phyloP scores from a whole-genome alignment of 2,888 invertebrate genomes.

The Molanna angustata region DNA sequence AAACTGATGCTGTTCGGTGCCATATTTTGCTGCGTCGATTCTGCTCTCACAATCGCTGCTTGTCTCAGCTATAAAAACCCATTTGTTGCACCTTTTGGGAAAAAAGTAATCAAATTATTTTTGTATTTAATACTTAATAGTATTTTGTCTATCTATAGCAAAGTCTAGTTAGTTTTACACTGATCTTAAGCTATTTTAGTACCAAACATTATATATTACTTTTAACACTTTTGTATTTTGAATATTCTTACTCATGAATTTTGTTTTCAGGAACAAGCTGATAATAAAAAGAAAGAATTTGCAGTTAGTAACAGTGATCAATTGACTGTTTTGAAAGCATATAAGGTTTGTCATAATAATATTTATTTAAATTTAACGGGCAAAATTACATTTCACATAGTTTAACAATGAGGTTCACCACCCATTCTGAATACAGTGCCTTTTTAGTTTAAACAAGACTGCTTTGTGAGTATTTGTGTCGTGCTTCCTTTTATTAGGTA shows the following conservation, averaged over 20 bases:
- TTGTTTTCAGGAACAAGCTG: constrained; percentile 56
- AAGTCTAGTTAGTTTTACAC: too few species aligned
- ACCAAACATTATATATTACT: too few species aligned
- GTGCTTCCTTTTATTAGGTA: too few species aligned
- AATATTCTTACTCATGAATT: neutral
- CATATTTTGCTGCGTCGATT: constrained; percentile 89
- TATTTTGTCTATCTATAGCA: too few species aligned
- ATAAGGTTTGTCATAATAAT: too few species aligned
- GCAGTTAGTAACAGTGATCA: constrained; percentile 84
- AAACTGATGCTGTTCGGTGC: constrained; percentile 90
- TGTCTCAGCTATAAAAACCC: constrained; percentile 78
- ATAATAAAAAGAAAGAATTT: constrained; percentile 71
- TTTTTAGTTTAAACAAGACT: too few species aligned
- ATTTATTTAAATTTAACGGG: constrained; percentile 43
- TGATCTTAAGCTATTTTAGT: too few species aligned
- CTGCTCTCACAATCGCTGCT: constrained; percentile 87
- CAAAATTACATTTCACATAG: too few species aligned
- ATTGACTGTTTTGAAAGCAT: constrained; percentile 79
- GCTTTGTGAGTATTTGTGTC: too few species aligned
- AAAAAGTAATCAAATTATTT: constrained; percentile 54
- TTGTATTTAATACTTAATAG: neutral
- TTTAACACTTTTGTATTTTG: too few species aligned
- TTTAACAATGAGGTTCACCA: too few species aligned
- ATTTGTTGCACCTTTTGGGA: constrained; percentile 72
- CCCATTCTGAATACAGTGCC: too few species aligned